Base-by-base conservation (phyloP, 1,140 invertebrate genomes). In the Sweltsa coloradensis region DNA sequence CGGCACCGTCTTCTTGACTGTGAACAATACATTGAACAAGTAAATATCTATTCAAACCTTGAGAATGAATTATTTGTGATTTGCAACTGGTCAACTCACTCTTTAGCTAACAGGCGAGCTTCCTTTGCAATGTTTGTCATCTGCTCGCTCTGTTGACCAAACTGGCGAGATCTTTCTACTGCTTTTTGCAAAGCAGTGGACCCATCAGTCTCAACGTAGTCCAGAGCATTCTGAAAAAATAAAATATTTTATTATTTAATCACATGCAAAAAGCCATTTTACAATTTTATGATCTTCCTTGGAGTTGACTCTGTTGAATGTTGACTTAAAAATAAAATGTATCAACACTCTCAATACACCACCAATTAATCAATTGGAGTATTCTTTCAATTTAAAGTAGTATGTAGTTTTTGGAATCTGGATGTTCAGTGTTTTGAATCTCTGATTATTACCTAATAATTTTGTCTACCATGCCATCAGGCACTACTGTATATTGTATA, bases 71-170 rank as follows among this genome's bases (percentile, higher is more conserved):
- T 1, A 40, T 13, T 21, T 6, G 1, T 11, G 13, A 22, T 24
- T 41, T 22, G 7, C 5, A 41, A 31, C 5, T 19, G 47, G 21
- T 25, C 7, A 34, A 60, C 79, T 49, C 82, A 75, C 66, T 78
- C 70, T 53, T 92, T 83, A 1, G 89, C 87, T 2, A 86, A 57
- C 11, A 75, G 62, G 18, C 91, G 73, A 3, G 93, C 89, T 60
- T 92, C 81, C 47, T 87, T 76, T 0, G 93, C 89, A 36, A 95
- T 87, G 13, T 79, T 72, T 1, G 90, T 90, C 85, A 97, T 95
- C 55, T 88, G 80, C 19, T 85, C 74, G 14, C 88, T 94, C 58
- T 94, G 87, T 53, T 90, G 83, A 5, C 91, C 92, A 62, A 90
- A 89, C 63, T 89, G 78, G 34, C 80, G 75, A 0, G 90, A 88